Percentiles rank a stretch among this genome's conserved stretches.
These are phyloP conservation scores for Heliconius erato DNA, from an alignment of 2,888 invertebrate species.

Conservation along the genomic window DNA sequence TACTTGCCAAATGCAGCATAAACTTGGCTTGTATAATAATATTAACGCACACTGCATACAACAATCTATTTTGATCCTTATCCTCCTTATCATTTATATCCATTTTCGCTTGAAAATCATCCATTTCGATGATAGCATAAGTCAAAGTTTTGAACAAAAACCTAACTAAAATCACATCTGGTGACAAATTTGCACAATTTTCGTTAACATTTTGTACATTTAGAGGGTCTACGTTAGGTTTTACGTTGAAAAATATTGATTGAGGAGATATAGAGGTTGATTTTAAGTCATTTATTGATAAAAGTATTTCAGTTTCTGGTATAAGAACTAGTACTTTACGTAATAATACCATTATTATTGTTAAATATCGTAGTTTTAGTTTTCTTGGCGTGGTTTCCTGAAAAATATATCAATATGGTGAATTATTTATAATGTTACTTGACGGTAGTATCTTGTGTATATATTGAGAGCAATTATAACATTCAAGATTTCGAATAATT, in stretches of 20 bases:
- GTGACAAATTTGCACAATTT: constrained; percentile 85
- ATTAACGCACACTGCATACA: constrained; percentile 77
- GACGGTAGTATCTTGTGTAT: not conserved
- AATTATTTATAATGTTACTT: not conserved
- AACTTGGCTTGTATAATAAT: constrained; percentile 80
- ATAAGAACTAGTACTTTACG: constrained; percentile 81
- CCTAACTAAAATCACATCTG: constrained; percentile 88
- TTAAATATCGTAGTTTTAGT: constrained; percentile 87
- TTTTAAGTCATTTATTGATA: constrained; percentile 79
- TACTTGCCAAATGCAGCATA: constrained; percentile 82
- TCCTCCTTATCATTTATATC: constrained; percentile 57
- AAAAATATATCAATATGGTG: constrained; percentile 53
- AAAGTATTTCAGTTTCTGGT: constrained; percentile 79
- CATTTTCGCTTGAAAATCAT: constrained; percentile 65
- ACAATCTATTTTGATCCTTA: constrained; percentile 64
- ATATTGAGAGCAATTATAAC: not conserved
- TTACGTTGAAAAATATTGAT: constrained; percentile 82
- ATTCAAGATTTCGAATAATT: not conserved
- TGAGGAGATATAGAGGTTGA: constrained; percentile 77
- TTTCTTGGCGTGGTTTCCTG: constrained; percentile 83
- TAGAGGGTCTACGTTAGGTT: constrained; percentile 86
- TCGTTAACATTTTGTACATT: constrained; percentile 87
- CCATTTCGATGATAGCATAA: constrained; percentile 76
- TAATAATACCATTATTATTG: constrained; percentile 87
- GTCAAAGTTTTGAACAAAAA: constrained; percentile 89